phyloP scores from a whole-genome alignment of 2,113 vertebrate genomes.

The Cebidichthys violaceus region DNA sequence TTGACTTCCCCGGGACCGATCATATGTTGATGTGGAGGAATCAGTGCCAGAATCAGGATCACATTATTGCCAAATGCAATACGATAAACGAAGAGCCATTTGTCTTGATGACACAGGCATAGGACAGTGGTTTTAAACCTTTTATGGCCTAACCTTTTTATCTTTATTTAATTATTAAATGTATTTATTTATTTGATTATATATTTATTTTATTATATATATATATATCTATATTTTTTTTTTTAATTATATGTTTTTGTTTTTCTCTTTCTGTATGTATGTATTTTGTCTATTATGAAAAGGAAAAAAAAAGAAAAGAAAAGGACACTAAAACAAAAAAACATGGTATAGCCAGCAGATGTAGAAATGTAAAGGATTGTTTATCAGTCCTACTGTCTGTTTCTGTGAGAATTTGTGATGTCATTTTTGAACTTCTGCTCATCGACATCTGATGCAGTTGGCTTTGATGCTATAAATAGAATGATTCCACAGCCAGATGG shows the following conservation, averaged over 20 bases:
- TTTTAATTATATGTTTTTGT: too few relatives aligned
- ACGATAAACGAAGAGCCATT: constrained; percentile 6
- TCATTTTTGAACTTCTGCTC: constrained; percentile 5
- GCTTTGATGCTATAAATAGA: constrained; percentile 48
- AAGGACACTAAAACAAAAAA: background rate
- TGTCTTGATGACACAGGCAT: background rate
- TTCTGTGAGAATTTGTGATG: background rate
- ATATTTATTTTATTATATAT: too few relatives aligned
- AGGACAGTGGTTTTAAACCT: background rate
- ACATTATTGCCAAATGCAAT: constrained; percentile 38
- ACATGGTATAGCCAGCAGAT: background rate
- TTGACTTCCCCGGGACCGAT: constrained; percentile 39
- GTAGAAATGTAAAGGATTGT: background rate
- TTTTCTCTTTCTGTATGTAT: too few relatives aligned
- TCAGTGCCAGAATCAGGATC: constrained; percentile 37
- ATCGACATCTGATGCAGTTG: constrained; percentile 2
- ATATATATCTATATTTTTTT: too few relatives aligned
- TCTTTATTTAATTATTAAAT: too few relatives aligned
- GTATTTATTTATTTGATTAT: too few relatives aligned
- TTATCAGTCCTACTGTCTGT: constrained; percentile 1
- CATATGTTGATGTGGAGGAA: constrained; percentile 27
- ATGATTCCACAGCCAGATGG: constrained; percentile 19
- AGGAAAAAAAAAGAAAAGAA: too few relatives aligned
- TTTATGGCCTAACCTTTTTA: constrained; percentile 1
- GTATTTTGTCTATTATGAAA: too few relatives aligned